Percentiles rank a stretch among this genome's conserved stretches.
These are phyloP conservation scores for Columbina picui DNA, from an alignment of 2,113 vertebrate genomes.

Conservation along the genomic window DNA sequence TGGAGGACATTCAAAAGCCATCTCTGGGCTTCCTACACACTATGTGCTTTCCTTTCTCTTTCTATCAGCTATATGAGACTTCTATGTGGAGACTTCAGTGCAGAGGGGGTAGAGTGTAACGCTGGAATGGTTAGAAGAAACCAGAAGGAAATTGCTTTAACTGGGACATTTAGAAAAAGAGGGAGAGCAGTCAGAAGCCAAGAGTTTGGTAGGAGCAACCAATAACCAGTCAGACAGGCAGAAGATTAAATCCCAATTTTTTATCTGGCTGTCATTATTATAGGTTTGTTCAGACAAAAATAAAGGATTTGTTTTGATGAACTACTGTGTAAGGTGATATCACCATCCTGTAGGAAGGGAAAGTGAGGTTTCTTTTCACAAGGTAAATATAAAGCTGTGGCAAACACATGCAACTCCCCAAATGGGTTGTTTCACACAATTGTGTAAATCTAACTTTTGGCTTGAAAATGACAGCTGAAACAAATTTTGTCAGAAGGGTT, in stretches of 20 bases:
- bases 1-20: not conserved
- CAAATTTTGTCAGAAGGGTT: not conserved
- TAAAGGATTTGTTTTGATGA: not conserved
- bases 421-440: not conserved
- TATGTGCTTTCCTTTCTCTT: not conserved
- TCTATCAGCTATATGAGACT: fast-evolving
- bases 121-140: not conserved
- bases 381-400: not conserved
- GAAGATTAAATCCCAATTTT: not conserved
- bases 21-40: not conserved
- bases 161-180: not conserved
- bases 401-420: not conserved
- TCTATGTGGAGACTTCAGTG: not conserved
- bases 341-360: not conserved
- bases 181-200: not conserved
- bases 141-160: not conserved
- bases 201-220: not conserved
- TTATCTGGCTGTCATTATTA: not conserved
- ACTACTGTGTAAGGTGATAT: not conserved
- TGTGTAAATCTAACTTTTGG: not conserved
- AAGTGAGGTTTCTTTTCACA: not conserved
- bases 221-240: not conserved
- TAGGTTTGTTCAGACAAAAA: not conserved
- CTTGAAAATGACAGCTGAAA: not conserved
- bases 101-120: not conserved